phyloP scores from a whole-genome alignment of 2,113 vertebrate genomes.

The Arizona elegans region DNA sequence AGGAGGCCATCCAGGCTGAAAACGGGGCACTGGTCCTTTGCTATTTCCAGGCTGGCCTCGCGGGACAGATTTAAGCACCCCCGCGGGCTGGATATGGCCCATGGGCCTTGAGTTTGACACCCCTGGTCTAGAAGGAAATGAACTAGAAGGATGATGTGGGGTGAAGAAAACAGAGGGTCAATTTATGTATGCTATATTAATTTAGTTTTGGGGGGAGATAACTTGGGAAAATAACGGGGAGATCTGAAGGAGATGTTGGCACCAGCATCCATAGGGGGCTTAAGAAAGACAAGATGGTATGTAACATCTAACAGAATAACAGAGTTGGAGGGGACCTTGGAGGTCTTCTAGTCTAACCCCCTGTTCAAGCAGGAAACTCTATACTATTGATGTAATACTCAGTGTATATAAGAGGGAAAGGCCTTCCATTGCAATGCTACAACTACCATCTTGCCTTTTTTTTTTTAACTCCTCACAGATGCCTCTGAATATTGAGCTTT shows the following conservation, averaged over 20 bases:
- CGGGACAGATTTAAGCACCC: too few species aligned
- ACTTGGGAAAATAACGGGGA: neutral
- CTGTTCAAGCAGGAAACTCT: too few species aligned
- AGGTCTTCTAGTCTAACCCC: too few species aligned
- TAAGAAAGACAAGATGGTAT: neutral
- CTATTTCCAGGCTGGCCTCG: too few species aligned
- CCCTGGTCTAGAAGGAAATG: too few species aligned
- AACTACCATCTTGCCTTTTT: neutral
- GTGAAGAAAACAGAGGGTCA: neutral
- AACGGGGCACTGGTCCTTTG: too few species aligned
- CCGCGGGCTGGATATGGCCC: accelerated
- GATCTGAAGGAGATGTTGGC: neutral
- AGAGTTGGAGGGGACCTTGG: too few species aligned
- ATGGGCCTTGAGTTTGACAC: too few species aligned
- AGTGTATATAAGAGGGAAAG: neutral
- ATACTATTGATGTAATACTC: neutral
- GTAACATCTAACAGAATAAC: too few species aligned
- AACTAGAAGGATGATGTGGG: neutral
- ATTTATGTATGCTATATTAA: neutral
- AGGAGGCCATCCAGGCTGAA: too few species aligned
- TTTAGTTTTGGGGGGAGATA: neutral
- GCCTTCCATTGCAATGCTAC: neutral
- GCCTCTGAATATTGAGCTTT: neutral
- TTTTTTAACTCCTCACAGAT: neutral
- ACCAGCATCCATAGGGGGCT: neutral